These are phyloP conservation scores for Tinamus major DNA, from an alignment of 2,797 vertebrate species.

Conservation along the genomic window DNA sequence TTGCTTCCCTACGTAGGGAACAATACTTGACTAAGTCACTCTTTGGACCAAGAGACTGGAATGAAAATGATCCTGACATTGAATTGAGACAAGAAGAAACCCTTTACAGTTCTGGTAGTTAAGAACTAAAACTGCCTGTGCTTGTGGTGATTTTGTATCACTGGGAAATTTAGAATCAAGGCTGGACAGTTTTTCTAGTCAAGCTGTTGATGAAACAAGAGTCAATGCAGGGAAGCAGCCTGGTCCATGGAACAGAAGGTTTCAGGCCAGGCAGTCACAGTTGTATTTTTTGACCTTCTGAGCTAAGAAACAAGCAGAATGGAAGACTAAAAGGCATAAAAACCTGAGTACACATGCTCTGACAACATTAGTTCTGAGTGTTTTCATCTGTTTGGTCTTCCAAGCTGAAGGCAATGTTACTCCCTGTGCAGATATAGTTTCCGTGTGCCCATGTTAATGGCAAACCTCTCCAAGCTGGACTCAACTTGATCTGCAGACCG, in stretches of 20 bases:
- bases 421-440: background rate
- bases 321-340: background rate
- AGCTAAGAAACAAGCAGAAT: constrained; percentile 11
- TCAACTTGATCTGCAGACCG: background rate
- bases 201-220: constrained; percentile 21
- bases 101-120: background rate
- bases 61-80: background rate
- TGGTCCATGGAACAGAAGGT: background rate
- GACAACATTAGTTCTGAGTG: background rate
- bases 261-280: background rate
- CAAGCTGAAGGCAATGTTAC: background rate
- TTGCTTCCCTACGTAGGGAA: background rate
- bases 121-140: background rate
- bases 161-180: constrained; percentile 28
- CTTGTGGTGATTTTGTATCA: background rate
- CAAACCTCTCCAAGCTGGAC: background rate
- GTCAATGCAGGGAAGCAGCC: background rate
- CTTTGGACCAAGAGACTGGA: background rate
- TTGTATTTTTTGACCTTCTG: background rate
- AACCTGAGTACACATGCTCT: background rate
- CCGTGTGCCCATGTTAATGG: background rate
- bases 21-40: fast-evolving
- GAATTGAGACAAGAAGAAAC: background rate
- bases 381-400: constrained; percentile 3
- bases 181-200: constrained; percentile 14